A percentile compares a stretch with the other conserved stretches of the same genome.
Evolutionary conservation across 2,113 vertebrate species (phyloP).

Genomic region (Mungos mungo): DNA sequence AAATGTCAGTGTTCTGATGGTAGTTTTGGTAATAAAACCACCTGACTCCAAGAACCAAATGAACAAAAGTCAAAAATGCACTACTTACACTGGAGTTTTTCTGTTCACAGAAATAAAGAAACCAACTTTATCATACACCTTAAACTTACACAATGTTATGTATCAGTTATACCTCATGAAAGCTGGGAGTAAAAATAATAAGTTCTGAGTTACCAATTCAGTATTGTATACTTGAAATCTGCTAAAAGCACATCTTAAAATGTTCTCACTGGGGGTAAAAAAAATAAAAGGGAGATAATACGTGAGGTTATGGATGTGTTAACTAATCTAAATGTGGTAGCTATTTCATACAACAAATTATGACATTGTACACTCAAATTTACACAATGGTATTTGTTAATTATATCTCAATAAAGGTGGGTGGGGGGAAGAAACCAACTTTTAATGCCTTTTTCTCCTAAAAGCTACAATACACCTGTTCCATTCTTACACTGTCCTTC

Average conservation of each 20-base stretch:
- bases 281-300: background rate
- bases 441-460: conserved; percentile 16
- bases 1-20: background rate
- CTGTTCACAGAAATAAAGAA: conserved; percentile 40
- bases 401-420: background rate
- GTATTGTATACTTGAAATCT: background rate
- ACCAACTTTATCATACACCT: background rate
- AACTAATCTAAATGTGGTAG: background rate
- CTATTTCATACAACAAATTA: background rate
- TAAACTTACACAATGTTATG: background rate
- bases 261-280: background rate
- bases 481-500: conserved; percentile 10
- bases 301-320: background rate
- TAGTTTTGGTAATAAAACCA: conserved; percentile 4
- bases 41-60: conserved; percentile 38
- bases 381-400: background rate
- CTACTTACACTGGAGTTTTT: background rate
- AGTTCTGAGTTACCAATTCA: background rate
- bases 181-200: background rate
- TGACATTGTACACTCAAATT: background rate
- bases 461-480: background rate
- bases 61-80: conserved; percentile 23
- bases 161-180: background rate
- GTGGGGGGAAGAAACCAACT: background rate
- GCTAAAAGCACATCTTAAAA: background rate